Base-by-base conservation (phyloP, 2,797 vertebrate genomes). In the Paramormyrops hopkinsi region DNA sequence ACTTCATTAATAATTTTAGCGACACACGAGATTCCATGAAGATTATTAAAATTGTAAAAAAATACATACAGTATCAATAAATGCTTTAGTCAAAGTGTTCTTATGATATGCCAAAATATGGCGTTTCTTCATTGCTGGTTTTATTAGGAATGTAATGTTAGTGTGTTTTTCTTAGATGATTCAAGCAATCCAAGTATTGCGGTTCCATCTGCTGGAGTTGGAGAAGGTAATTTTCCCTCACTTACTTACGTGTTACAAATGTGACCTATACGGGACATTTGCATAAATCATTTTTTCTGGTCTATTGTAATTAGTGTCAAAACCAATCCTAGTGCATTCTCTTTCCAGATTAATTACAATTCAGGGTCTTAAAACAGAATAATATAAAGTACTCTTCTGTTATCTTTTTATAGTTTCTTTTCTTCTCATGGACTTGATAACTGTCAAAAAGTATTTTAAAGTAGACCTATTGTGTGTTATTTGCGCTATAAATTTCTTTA, bases 131-230 rank as follows among this genome's bases (percentile, higher is more conserved):
- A 51, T 87, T 76, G 33, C 59, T 22, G 22, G 37, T 88, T 65
- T 88, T 53, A 7, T 76, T 84, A 62, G 3, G n/a, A 83, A 56
- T 62, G 37, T 59, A 56, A 73, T 37, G 51, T 44, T 41, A 6
- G 89, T 37, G 62, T 54, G 79, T 89, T 4, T 95, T 6, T 95
- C 96, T 89, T 94, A 99, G 98, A 99, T 99, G 97, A 98, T 99
- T 92, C 98, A 99, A 96, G 97, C 98, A 89, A 99, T 99, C 95
- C 98, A 99, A 95, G 98, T 99, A 91, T 96, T 99, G 92, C 96
- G 98, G 91, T 99, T 99, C 94, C 98, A 99, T 94, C 97, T 99
- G 87, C 93, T 99, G 96, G 98, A 99, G 94, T 95, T 99, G 95
- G 98, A 99, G 94, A 99, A 99, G 97, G 98, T 99, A 96, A 96